These are phyloP conservation scores for Menidia beryllina DNA, from an alignment of 2,113 vertebrate genomes.

Conservation along the genomic window DNA sequence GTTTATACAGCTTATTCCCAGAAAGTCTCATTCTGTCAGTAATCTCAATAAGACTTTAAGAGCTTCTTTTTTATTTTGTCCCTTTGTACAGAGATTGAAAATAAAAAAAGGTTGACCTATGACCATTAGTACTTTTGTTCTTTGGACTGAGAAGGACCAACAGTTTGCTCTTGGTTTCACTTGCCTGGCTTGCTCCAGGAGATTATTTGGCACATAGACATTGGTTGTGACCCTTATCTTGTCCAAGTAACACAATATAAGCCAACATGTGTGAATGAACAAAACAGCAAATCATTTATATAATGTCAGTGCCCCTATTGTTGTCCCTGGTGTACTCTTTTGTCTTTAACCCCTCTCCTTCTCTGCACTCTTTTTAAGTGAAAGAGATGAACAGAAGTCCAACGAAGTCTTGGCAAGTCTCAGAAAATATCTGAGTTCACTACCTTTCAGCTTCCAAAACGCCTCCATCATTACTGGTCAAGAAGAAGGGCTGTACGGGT, in stretches of 20 bases:
- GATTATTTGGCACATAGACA: neutral
- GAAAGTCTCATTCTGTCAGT: too few species aligned
- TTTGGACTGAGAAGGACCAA: too few species aligned
- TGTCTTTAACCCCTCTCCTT: neutral
- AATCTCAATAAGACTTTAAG: too few species aligned
- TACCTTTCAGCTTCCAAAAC: slow-evolving; percentile 91
- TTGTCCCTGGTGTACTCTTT: neutral
- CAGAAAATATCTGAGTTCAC: slow-evolving; percentile 84
- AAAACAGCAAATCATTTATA: too few species aligned
- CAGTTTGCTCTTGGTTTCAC: too few species aligned
- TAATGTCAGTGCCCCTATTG: too few species aligned
- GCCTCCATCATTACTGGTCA: slow-evolving; percentile 92
- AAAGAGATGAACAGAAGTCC: slow-evolving; percentile 84
- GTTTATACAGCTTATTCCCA: too few species aligned
- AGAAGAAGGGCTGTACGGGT: slow-evolving; percentile 95
- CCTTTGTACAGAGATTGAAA: neutral
- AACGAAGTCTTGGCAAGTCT: slow-evolving; percentile 84
- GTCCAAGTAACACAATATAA: neutral
- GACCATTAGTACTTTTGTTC: neutral
- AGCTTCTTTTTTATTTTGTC: too few species aligned
- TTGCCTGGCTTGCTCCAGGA: too few species aligned
- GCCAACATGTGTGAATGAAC: too few species aligned
- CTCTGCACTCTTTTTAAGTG: slow-evolving; percentile 67
- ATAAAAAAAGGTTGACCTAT: neutral
- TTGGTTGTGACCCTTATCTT: neutral